phyloP scores from a whole-genome alignment of 2,113 vertebrate species.

The Gobio gobio region DNA sequence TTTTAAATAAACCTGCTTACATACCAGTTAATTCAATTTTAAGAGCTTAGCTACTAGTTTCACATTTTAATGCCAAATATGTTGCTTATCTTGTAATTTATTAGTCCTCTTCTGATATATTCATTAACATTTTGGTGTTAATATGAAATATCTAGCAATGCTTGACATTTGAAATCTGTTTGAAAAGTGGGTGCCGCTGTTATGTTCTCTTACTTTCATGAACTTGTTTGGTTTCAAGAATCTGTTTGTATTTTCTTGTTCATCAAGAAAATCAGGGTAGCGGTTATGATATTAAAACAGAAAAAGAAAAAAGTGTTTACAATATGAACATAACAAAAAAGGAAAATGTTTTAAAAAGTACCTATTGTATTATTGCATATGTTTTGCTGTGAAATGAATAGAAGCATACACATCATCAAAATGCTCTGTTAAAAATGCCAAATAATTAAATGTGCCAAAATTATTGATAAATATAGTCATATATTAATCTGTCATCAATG shows the following conservation, averaged over 20 bases:
- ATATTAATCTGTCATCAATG: conserved; percentile 77
- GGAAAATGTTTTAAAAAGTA: conserved; percentile 49
- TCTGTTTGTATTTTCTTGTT: conserved; percentile 72
- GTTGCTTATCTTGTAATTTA: conserved; percentile 87
- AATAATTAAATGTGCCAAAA: conserved; percentile 78
- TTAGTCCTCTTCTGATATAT: conserved; percentile 94
- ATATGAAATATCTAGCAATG: conserved; percentile 90
- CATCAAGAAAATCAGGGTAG: conserved; percentile 68
- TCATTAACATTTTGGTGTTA: conserved; percentile 97
- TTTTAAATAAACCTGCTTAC: conserved; percentile 99
- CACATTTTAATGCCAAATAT: conserved; percentile 96
- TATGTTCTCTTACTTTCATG: conserved; percentile 61
- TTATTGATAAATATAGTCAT: conserved; percentile 75
- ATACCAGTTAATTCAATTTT: conserved; percentile 84
- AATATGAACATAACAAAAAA: conserved; percentile 64
- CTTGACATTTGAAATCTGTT: conserved; percentile 92
- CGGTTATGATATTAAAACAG: conserved; percentile 60
- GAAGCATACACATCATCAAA: conserved; percentile 67
- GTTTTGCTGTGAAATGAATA: conserved; percentile 68
- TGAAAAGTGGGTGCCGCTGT: conserved; percentile 71
- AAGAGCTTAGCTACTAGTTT: conserved; percentile 78
- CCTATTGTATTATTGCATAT: conserved; percentile 64
- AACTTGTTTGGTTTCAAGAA: conserved; percentile 68
- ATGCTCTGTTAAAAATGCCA: conserved; percentile 72
- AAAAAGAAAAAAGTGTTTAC: conserved; percentile 66